Evolutionary conservation across 2,888 invertebrate genomes (phyloP), one percentile per base, ranked within the genome.

Genomic region (Rhabditoides inermis): DNA sequence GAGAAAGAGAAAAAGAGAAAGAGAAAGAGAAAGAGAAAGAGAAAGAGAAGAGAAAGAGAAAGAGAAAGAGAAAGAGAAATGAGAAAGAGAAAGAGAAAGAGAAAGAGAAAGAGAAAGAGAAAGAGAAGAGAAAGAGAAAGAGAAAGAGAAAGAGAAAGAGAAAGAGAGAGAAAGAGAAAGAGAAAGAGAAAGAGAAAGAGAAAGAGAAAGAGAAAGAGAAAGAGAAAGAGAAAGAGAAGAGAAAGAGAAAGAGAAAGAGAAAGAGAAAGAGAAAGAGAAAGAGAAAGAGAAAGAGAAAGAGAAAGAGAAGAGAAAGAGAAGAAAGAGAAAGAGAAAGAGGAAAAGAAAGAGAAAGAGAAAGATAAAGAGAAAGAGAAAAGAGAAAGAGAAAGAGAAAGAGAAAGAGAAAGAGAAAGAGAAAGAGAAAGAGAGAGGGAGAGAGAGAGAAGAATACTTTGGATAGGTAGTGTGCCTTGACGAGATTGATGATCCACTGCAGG

Each of bases 1-100:
- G 40, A 40, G 35, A 7, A 20, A 48, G 48, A n/a, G 45, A 32
- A 32, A 28, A 28, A 42, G 40, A 20, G 40, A 40, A 18, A 40
- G 40, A 20, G 40, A 40, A 18, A 40, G 40, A 20, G 40, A 40
- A 18, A 40, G 40, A 20, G 40, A 40, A 18, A 40, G 40, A 20
- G 40, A 40, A 18, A 40, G 40, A 20, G 40, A 20, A 20, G 15
- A 7, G 10, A 7, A 10, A 10, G 32, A 32, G 15, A 32, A 32
- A 32, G 32, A 10, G 7, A 10, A 10, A 10, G 7, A 10, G 32
- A n/a, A n/a, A n/a, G n/a, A n/a, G n/a, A n/a, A n/a, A n/a, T n/a
- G n/a, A n/a, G n/a, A n/a, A n/a, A n/a, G 32, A 7, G 15, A 32
- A 32, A 15, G 10, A 15, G 32, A 32, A 32, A 10, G 7, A 10